Evolutionary conservation across 2,113 vertebrate genomes (phyloP), one percentile per base, ranked within the genome.

Genomic region (Phrynosoma blainvillii): DNA sequence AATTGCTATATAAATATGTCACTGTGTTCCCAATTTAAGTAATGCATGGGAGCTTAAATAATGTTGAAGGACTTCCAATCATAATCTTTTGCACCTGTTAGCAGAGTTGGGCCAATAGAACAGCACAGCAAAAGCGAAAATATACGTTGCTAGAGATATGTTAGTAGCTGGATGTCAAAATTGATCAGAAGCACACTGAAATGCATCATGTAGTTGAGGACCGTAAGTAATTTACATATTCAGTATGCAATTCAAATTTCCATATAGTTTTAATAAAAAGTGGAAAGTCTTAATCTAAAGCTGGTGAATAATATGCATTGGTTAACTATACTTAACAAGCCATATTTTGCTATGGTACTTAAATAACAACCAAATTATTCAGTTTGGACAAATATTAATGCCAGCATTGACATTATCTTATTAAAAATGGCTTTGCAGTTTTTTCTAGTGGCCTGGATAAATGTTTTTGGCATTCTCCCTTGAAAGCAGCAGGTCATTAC

Each of bases 1-100:
- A 96, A 95, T 96, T 96, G 93, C 94, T 86, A 84, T 93, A 95
- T 95, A 95, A 95, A 95, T 95, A 93, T 83, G 89, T 88, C 79
- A 40, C 90, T 95, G 94, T 91, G 88, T 93, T 95, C 91, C 90
- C 93, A 95, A 95, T 93, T 95, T 84, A 78, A 91, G 84, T 94
- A 94, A 74, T 93, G 87, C 91, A 73, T 56, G 42, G 68, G 83
- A 91, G 84, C 85, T 94, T 95, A 70, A 89, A 89, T 87, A 88
- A 90, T 88, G 91, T 83, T 84, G 88, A 56, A 92, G 87, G 85
- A 76, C 47, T 78, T 59, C n/a, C 40, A 71, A 59, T 77, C 11
- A 0, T 93, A 85, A 94, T 91, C 4, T 91, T 93, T 85, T 92
- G 25, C 84, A 92, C 93, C 90, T 93, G 73, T 87, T 86, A 94